A percentile compares a stretch with the other conserved stretches of the same genome.
Evolutionary conservation across 1,140 invertebrate species (phyloP).

Genomic region (Caenorhabditis inopinata): DNA sequence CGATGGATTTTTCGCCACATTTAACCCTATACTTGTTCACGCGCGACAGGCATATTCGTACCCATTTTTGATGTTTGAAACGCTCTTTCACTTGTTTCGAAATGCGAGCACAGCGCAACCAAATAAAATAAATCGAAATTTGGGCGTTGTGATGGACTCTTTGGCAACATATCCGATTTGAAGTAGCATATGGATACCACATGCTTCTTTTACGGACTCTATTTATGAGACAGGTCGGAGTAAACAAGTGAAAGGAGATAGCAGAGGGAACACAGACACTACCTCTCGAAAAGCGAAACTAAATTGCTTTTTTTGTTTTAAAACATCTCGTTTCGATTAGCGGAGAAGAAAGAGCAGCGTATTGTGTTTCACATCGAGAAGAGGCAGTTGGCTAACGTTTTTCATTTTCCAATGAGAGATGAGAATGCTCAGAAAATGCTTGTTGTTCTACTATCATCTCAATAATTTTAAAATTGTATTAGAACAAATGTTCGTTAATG

Average conservation of each 20-base stretch:
- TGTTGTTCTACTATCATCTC: too few relatives aligned
- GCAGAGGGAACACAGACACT: background rate
- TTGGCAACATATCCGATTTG: background rate
- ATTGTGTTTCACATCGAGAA: conserved; percentile 2
- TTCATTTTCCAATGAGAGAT: too few relatives aligned
- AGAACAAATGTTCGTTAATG: too few relatives aligned
- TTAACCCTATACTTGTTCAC: background rate
- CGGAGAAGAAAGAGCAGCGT: background rate
- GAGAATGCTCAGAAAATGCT: too few relatives aligned
- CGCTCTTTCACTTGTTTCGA: conserved; percentile 17
- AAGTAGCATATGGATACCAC: conserved; percentile 20
- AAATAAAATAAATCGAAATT: conserved; percentile 30
- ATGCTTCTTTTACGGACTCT: background rate
- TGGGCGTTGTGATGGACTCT: background rate
- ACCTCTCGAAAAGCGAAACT: conserved; percentile 4
- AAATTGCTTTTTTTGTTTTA: background rate
- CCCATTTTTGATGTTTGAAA: conserved; percentile 33
- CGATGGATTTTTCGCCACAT: conserved; percentile 10
- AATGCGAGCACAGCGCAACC: background rate
- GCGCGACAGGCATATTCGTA: conserved; percentile 10
- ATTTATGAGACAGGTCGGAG: background rate
- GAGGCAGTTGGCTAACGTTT: background rate
- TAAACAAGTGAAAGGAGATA: conserved; percentile 11
- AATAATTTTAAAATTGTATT: too few relatives aligned
- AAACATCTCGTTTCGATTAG: conserved; percentile 2